Evolutionary conservation across 2,113 vertebrate species (phyloP), one percentile per base, ranked within the genome.

Genomic region (Neogale vison): DNA sequence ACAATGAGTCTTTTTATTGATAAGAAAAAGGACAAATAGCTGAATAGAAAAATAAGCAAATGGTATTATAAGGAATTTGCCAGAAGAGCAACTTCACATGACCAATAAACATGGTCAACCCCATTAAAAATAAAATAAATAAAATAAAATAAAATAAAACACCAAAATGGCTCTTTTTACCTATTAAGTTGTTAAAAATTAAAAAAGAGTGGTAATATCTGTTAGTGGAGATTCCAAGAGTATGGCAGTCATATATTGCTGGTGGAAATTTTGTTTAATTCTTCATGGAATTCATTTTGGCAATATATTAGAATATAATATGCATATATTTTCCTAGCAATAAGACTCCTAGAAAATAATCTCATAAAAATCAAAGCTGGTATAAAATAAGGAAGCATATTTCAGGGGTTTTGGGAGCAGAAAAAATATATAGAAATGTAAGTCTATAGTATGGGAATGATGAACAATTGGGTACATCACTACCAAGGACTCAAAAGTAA

Each of bases 141-240:
- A 65, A 89, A 92, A 79, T 69, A 92, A 72, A 79, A 63, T 57
- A 94, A 96, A 94, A 57, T 85, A 92, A 88, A 84, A 61, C 57
- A 69, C 77, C 34, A 45, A 76, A 6, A 72, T 85, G 45, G 55
- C 39, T 42, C 23, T 95, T 96, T 85, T 76, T 24, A 69, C 42
- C 34, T 87, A 63, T 57, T 84, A 80, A 10, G 36, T 88, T 91
- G 24, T 84, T 91, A 88, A 97, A 87, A 95, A 67, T 79, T 93
- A 88, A 96, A 94, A 94, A 90, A 84, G 23, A 63, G 2, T 91
- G 36, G 18, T 34, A 88, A 93, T 95, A 88, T 69, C 55, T 90
- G 31, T 23, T 81, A 50, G 31, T 67, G 42, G 39, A 55, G 11
- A 92, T 84, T 93, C 71, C 9, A 81, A 84, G 63, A 50, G 47